Evolutionary conservation across 2,113 vertebrate species (phyloP).

Genomic region (Ictalurus punctatus): DNA sequence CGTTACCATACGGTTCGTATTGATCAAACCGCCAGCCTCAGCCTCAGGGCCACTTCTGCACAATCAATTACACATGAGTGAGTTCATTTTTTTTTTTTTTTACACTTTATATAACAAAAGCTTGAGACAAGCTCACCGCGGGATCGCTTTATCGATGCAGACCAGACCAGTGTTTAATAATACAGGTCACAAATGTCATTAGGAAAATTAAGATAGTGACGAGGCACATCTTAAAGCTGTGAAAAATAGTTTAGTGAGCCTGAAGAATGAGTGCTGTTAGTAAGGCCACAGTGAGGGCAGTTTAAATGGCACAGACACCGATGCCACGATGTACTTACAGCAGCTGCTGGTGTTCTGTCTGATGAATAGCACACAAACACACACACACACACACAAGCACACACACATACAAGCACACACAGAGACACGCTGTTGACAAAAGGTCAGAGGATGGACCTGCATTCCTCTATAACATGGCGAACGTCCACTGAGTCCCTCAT

Average conservation of each 20-base stretch:
- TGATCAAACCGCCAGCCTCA: constrained; percentile 67
- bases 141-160: constrained; percentile 36
- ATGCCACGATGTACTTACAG: constrained; percentile 41
- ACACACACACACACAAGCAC: neutral
- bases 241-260: constrained; percentile 27
- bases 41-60: constrained; percentile 62
- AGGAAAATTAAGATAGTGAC: neutral
- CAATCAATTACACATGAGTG: constrained; percentile 71
- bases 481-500: constrained; percentile 25
- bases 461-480: constrained; percentile 12
- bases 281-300: constrained; percentile 27
- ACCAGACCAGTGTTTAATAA: neutral
- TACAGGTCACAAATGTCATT: constrained; percentile 8
- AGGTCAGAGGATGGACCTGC: constrained; percentile 31
- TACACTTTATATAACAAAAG: constrained; percentile 58
- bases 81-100: constrained; percentile 56
- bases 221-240: neutral
- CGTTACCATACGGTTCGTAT: constrained; percentile 74
- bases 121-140: constrained; percentile 46
- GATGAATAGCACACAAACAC: constrained; percentile 27
- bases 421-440: constrained; percentile 6
- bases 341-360: constrained; percentile 47
- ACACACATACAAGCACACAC: neutral
- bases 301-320: constrained; percentile 36
- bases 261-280: constrained; percentile 15